A percentile compares a stretch with the other conserved stretches of the same genome.
These are phyloP conservation scores for Catagonus wagneri DNA, from an alignment of 2,113 vertebrate genomes.

Conservation along the genomic window DNA sequence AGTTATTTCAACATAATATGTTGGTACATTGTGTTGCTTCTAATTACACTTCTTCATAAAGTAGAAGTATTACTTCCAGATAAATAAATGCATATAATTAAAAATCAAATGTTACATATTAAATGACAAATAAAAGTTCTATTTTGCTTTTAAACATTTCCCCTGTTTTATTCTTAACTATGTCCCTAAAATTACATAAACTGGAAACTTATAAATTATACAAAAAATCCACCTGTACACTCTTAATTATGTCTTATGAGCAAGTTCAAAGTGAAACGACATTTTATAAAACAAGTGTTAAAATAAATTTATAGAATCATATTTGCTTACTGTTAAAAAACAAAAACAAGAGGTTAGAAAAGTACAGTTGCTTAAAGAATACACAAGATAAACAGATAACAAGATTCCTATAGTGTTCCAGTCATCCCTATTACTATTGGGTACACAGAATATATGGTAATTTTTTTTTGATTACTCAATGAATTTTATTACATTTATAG, in stretches of 20 bases:
- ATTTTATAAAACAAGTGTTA: conserved; percentile 28
- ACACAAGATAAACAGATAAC: background rate
- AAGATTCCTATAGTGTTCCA: background rate
- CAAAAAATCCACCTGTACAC: background rate
- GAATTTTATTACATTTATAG: too few relatives aligned
- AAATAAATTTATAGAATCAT: conserved; percentile 19
- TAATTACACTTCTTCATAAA: conserved; percentile 35
- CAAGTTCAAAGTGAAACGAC: background rate
- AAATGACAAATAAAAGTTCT: conserved; percentile 21
- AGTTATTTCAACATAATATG: background rate
- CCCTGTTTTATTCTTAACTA: background rate
- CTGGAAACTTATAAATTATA: conserved; percentile 22
- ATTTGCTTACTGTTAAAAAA: background rate
- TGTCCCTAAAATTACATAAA: conserved; percentile 40
- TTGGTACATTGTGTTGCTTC: background rate
- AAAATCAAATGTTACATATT: background rate
- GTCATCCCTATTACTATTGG: background rate
- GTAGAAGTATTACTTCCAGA: background rate
- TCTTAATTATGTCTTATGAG: conserved; percentile 37
- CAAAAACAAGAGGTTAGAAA: background rate
- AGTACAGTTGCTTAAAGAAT: background rate
- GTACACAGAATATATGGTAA: background rate
- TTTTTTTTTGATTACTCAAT: too few relatives aligned
- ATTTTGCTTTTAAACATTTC: conserved; percentile 46
- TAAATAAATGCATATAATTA: background rate